Evolutionary conservation across 2,888 invertebrate genomes (phyloP).

Genomic region (Xestia ashworthii): DNA sequence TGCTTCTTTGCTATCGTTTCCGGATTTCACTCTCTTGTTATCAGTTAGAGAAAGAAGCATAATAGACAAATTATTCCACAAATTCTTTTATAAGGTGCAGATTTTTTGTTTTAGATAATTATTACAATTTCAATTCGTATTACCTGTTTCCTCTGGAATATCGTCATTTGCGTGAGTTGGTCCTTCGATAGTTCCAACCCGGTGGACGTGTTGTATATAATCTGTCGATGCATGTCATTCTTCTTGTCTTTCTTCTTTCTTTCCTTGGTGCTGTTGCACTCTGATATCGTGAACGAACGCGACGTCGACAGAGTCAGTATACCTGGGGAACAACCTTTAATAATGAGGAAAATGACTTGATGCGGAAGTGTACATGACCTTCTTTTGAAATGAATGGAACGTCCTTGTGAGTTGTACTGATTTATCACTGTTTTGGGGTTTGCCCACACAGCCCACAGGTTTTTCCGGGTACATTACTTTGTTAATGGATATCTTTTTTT

Average conservation of each 20-base stretch:
- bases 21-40: not conserved
- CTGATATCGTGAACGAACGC: constrained; percentile 86
- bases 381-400: constrained; percentile 9
- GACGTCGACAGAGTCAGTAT: constrained; percentile 81
- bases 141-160: constrained; percentile 95
- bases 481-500: constrained; percentile 6
- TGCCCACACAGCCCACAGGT: not conserved
- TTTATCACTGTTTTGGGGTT: constrained; percentile 13
- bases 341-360: constrained; percentile 46
- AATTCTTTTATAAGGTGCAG: not conserved
- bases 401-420: constrained; percentile 28
- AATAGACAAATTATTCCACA: not conserved
- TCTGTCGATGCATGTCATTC: constrained; percentile 83
- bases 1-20: not conserved
- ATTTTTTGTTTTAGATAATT: not conserved
- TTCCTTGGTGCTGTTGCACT: constrained; percentile 78
- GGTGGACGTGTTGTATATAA: constrained; percentile 90
- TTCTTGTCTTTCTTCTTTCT: constrained; percentile 82
- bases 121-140: not conserved
- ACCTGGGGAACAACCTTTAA: constrained; percentile 71
- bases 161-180: constrained; percentile 92
- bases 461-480: not conserved
- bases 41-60: not conserved
- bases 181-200: constrained; percentile 92
- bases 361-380: constrained; percentile 34